Evolutionary conservation across 2,888 invertebrate genomes (phyloP).

Genomic region (Pycnomerus fuliginosus): DNA sequence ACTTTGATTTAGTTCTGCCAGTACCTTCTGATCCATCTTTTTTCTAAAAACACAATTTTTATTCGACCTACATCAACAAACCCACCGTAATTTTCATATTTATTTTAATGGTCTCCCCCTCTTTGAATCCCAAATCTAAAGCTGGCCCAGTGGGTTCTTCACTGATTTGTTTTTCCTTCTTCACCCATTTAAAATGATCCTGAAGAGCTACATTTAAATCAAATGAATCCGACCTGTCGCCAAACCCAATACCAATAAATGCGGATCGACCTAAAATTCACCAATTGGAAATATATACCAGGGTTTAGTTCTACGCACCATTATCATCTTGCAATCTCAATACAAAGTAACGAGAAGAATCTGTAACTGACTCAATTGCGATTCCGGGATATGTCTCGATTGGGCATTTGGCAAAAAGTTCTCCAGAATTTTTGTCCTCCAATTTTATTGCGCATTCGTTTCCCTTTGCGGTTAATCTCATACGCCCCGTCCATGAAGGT

Average conservation of each 20-base stretch:
- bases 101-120: constrained; percentile 99
- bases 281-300: no score
- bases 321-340: constrained; percentile 92
- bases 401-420: constrained; percentile 95
- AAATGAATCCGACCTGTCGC: constrained; percentile 97
- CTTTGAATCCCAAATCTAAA: constrained; percentile 95
- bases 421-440: constrained; percentile 92
- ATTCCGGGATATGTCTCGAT: constrained; percentile 94
- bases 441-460: constrained; percentile 86
- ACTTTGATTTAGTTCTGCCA: constrained; percentile 65
- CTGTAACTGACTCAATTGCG: constrained; percentile 93
- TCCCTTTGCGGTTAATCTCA: constrained; percentile 88
- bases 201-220: constrained; percentile 98
- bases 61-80: not conserved
- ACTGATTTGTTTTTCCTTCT: constrained; percentile 76
- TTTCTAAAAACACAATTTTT: constrained; percentile 60
- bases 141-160: constrained; percentile 80
- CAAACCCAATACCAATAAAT: constrained; percentile 96
- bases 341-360: constrained; percentile 98
- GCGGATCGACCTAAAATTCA: constrained; percentile 70
- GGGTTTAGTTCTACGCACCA: constrained; percentile 58
- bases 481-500: constrained; percentile 98
- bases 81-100: constrained; percentile 94
- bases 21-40: constrained; percentile 79
- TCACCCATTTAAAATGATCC: constrained; percentile 95